phyloP scores from a whole-genome alignment of 2,797 vertebrate species.

The Eremophila alpestris region DNA sequence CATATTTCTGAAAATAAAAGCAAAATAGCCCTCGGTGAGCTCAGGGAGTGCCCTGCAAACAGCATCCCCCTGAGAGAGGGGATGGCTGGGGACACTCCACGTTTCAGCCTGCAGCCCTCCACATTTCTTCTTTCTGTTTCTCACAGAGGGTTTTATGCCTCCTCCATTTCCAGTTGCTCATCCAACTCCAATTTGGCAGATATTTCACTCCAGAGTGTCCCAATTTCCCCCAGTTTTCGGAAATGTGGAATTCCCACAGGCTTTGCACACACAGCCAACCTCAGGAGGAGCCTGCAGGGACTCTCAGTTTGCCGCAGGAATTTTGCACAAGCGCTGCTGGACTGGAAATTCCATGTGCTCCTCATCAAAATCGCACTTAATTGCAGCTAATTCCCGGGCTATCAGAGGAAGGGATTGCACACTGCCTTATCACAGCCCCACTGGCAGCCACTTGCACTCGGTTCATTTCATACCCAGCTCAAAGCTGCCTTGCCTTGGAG shows the following conservation, averaged over 20 bases:
- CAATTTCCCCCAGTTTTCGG: neutral
- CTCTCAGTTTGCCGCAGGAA: neutral
- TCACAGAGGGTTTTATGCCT: neutral
- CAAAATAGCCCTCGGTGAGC: neutral
- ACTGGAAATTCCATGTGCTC: neutral
- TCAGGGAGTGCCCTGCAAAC: neutral
- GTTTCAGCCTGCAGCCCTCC: neutral
- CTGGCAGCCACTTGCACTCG: neutral
- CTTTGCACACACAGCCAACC: neutral
- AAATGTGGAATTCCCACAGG: neutral
- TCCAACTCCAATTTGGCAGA: neutral
- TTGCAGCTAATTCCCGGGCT: constrained; percentile 32
- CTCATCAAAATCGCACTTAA: constrained; percentile 17
- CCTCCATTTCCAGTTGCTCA: neutral
- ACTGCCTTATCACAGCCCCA: constrained; percentile 38
- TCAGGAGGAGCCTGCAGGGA: neutral
- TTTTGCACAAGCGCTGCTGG: neutral
- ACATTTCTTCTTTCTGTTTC: neutral
- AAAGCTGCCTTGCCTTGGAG: constrained; percentile 46
- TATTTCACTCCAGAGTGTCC: neutral
- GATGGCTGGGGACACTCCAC: too few relatives aligned
- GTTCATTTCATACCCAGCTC: neutral
- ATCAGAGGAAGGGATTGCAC: constrained; percentile 17
- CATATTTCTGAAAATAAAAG: neutral
- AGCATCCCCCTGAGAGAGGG: neutral